These are phyloP conservation scores for Agraylea sexmaculata DNA, from an alignment of 1,140 invertebrate species.

Conservation along the genomic window DNA sequence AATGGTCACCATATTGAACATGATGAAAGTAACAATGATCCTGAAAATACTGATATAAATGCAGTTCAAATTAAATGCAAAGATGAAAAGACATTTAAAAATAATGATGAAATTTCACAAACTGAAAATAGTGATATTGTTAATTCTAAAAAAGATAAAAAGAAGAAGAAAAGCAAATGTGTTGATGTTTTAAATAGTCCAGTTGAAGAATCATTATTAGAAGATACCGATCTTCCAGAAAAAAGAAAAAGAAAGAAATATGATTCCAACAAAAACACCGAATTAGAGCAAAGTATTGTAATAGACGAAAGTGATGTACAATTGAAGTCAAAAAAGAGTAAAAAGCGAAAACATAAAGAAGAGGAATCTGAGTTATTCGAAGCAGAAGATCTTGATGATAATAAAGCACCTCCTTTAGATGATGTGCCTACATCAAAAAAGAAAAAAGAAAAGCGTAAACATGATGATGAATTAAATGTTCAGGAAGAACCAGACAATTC, in stretches of 20 bases:
- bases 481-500: too few species aligned
- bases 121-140: too few species aligned
- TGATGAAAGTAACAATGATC: neutral
- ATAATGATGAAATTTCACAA: too few species aligned
- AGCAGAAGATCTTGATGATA: neutral
- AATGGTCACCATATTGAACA: neutral
- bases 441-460: too few species aligned
- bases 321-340: conserved; percentile 11
- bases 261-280: neutral
- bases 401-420: too few species aligned
- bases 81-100: too few species aligned
- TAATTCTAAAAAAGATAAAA: conserved; percentile 19
- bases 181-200: too few species aligned
- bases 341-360: conserved; percentile 5
- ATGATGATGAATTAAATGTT: conserved; percentile 2
- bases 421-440: too few species aligned
- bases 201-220: too few species aligned
- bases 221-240: too few species aligned
- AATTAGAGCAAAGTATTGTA: neutral
- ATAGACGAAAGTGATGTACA: conserved; percentile 1
- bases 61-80: too few species aligned
- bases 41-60: conserved; percentile 1
- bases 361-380: neutral
- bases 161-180: too few species aligned
- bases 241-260: conserved; percentile 2